Evolutionary conservation across 2,797 vertebrate species (phyloP).

Genomic region (Hirundo rustica): DNA sequence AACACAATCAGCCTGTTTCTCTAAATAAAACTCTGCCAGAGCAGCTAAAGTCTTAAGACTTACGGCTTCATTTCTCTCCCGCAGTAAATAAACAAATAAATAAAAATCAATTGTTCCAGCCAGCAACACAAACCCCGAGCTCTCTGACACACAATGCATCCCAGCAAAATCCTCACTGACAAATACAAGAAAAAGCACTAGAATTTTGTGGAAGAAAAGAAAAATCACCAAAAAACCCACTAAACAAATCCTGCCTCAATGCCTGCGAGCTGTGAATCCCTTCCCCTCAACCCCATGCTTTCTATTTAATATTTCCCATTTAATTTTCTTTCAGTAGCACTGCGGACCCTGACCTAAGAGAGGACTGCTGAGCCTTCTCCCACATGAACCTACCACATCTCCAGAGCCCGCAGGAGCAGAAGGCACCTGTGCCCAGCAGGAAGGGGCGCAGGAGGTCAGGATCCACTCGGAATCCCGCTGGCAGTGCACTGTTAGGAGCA

Average conservation of each 20-base stretch:
- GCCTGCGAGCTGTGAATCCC: not conserved
- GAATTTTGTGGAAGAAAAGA: not conserved
- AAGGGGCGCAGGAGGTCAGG: not conserved
- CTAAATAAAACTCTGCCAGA: slow-evolving; percentile 17
- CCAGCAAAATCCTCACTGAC: slow-evolving; percentile 11
- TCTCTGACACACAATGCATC: not conserved
- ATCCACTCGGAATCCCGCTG: not conserved
- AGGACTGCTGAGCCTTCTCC: not conserved
- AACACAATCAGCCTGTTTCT: not conserved
- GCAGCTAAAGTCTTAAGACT: slow-evolving; percentile 11
- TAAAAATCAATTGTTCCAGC: slow-evolving; percentile 60
- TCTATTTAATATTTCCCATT: not conserved
- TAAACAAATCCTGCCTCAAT: not conserved
- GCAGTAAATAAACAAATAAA: slow-evolving; percentile 24
- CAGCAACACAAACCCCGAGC: not conserved
- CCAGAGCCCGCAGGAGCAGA: not conserved
- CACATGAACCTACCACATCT: not conserved
- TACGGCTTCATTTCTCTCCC: not conserved
- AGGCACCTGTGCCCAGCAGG: not conserved
- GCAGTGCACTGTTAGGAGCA: not conserved
- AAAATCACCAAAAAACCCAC: not conserved
- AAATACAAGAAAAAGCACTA: not conserved
- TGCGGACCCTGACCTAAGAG: not conserved
- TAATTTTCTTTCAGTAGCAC: not conserved
- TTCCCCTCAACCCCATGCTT: not conserved